These are phyloP conservation scores for Chaenodraco wilsoni DNA, from an alignment of 2,797 vertebrate genomes.

Conservation along the genomic window DNA sequence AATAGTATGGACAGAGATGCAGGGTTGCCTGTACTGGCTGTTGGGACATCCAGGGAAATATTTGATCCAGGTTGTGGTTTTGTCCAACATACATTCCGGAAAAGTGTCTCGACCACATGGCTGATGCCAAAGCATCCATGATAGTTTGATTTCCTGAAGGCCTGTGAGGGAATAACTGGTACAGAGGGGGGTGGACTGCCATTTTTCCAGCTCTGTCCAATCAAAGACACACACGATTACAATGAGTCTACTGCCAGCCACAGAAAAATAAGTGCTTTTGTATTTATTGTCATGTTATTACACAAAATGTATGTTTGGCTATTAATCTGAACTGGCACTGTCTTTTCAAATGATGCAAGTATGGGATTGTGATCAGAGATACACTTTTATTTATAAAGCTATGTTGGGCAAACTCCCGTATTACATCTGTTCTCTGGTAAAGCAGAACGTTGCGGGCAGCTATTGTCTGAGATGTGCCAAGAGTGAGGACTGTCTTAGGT, in stretches of 20 bases:
- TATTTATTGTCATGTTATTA: neutral
- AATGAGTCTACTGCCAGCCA: neutral
- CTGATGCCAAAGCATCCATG: constrained; percentile 42
- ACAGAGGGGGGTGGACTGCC: constrained; percentile 14
- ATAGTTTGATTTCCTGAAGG: constrained; percentile 6
- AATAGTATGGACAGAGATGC: constrained; percentile 54
- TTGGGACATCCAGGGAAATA: constrained; percentile 32
- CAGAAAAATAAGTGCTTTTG: neutral
- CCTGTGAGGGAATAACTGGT: constrained; percentile 35
- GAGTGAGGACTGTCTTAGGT: too few species aligned
- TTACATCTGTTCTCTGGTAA: too few species aligned
- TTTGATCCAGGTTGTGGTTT: constrained; percentile 27
- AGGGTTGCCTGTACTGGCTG: constrained; percentile 19
- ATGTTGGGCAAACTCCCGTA: too few species aligned
- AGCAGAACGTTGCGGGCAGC: too few species aligned
- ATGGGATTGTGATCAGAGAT: neutral
- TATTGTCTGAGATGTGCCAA: too few species aligned
- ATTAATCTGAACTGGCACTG: neutral
- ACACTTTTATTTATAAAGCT: too few species aligned
- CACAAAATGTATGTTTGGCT: neutral
- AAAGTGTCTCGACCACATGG: constrained; percentile 36
- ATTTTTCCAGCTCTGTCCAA: constrained; percentile 7
- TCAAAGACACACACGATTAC: neutral
- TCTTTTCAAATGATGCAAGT: neutral
- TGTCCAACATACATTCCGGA: constrained; percentile 10